Evolutionary conservation across 2,797 vertebrate species (phyloP), one percentile per base, ranked within the genome.

Genomic region (Sphaeramia orbicularis): DNA sequence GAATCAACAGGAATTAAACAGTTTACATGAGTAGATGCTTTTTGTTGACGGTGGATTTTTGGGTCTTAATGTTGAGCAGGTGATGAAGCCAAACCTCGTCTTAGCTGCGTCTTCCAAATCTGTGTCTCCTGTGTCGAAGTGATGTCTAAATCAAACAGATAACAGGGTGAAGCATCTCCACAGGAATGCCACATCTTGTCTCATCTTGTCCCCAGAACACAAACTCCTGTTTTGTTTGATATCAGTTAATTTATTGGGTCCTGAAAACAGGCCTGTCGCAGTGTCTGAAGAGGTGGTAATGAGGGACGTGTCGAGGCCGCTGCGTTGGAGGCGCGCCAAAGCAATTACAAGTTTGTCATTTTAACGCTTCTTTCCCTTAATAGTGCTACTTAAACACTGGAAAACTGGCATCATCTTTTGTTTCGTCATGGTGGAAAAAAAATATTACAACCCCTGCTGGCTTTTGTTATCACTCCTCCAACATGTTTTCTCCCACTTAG

Each of bases 391-490:
- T 15, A 8, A 65, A 19, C 44, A 13, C 8, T 36, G 6, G 55
- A 12, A 32, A 72, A 38, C 21, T 52, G 66, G 9, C 76, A 64
- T 52, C n/a, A 0, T 50, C 42, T 77, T 7, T 86, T 76, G 65
- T 81, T 55, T 57, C 41, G 21, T 40, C 35, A 2, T 7, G 3
- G 15, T n/a, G 5, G 16, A 43, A 27, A 51, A 58, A 65, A 51
- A 58, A 65, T 41, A 9, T 55, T 44, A 1, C 65, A 63, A 41
- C 66, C 48, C 13, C 16, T 6, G 41, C n/a, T 44, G 15, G 40
- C 70, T 80, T 79, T 83, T 74, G 54, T 80, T 82, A 18, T 56
- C 59, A 59, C 71, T 78, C 85, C 78, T 44, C 73, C 75, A 35
- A 30, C 71, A 14, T 65, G 65, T 76, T 78, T 76, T 61, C 74